These are phyloP conservation scores for Lepeophtheirus nordmannii DNA, from an alignment of 2,888 invertebrate species.

Conservation along the genomic window DNA sequence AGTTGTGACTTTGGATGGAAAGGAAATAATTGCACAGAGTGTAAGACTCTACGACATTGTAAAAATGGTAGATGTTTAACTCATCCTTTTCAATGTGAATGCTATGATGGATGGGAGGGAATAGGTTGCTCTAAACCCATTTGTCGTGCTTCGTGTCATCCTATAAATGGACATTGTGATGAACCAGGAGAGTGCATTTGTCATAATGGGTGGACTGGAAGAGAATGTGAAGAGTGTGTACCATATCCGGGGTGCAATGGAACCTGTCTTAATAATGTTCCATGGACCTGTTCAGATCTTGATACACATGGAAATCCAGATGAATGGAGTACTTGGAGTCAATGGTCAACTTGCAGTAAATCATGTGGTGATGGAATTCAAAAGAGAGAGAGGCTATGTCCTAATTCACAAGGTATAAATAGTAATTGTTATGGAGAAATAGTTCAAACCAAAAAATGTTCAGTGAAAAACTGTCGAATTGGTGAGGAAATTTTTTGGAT, in stretches of 20 bases:
- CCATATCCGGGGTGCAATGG: not conserved
- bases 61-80: not conserved
- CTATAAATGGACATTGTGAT: conserved; percentile 67
- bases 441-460: not conserved
- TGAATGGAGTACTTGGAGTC: not conserved
- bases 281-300: not conserved
- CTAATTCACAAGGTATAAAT: not conserved
- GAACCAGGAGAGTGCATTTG: conserved; percentile 82
- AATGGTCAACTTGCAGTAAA: not conserved
- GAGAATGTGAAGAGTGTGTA: not conserved
- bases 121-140: not conserved
- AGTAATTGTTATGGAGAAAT: not conserved
- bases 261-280: not conserved
- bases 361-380: not conserved
- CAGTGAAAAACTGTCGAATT: not conserved
- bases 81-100: not conserved
- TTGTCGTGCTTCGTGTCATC: not conserved
- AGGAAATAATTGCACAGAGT: not conserved
- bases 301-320: not conserved
- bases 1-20: not conserved
- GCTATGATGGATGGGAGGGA: not conserved
- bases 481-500: not conserved
- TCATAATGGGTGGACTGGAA: conserved; percentile 72
- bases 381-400: not conserved
- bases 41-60: not conserved